Base-by-base conservation (phyloP, 2,113 vertebrate species). In the Typhlomys cinereus region DNA sequence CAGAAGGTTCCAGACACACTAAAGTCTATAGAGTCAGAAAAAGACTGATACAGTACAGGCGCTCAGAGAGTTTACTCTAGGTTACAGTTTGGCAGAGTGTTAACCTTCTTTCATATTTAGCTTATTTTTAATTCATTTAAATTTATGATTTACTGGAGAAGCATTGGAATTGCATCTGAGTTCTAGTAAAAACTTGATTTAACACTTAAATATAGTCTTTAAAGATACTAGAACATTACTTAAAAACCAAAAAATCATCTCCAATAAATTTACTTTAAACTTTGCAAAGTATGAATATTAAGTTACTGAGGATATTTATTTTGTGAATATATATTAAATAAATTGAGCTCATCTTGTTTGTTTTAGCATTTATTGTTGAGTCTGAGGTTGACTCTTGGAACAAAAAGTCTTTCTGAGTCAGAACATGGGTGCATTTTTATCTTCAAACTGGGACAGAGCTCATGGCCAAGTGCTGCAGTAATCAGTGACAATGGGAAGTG, bases 231-330 rank as follows among this genome's bases (percentile, higher is more conserved):
- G 76, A 88, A 88, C 14, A 80, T 18, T 90, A 41, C 61, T 89
- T 76, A 41, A 85, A 75, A 85, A 73, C 17, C 76, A 62, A 14
- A 70, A 75, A 7, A 62, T 64, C 41, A 46, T 25, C 17, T 87
- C 75, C 73, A 84, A 46, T 41, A 92, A 85, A n/a, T n/a, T n/a
- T n/a, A n/a, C n/a, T n/a, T n/a, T n/a, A n/a, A 67, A 69, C 36
- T 87, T 78, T 50, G 27, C 31, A 54, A 73, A 90, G 39, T 17
- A 46, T 75, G 78, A 90, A 8, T 36, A 54, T 80, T 69, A 88
- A 82, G 64, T 92, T 17, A 78, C 2, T 78, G 15, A 2, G 48
- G 3, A 54, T 12, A 17, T 36, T 91, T 85, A 34, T 66, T 91
- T 62, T 80, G 57, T 80, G 39, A 44, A 44, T 10, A 18, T 80